A percentile compares a stretch with the other conserved stretches of the same genome.
phyloP scores from a whole-genome alignment of 2,113 vertebrate genomes.

The Chroicocephalus ridibundus region DNA sequence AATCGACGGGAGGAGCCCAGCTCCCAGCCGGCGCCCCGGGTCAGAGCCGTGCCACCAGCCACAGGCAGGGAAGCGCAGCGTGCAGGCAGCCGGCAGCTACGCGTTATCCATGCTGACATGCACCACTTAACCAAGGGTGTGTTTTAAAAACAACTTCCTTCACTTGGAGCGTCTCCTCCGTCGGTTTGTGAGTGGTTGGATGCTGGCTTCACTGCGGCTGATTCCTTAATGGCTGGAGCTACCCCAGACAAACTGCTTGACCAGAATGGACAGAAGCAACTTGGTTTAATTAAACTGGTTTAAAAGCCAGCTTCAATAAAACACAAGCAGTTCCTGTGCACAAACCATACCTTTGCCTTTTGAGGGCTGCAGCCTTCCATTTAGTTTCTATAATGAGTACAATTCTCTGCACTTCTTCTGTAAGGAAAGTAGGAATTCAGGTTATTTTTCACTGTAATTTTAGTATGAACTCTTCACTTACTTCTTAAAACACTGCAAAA shows the following conservation, averaged over 20 bases:
- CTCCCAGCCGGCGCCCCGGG: background rate
- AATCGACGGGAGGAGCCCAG: fast-evolving
- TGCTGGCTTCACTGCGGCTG: background rate
- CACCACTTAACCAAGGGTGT: background rate
- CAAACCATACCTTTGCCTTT: background rate
- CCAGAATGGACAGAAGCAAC: background rate
- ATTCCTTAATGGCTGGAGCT: background rate
- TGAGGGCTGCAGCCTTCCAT: background rate
- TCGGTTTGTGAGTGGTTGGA: fast-evolving
- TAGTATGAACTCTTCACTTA: background rate
- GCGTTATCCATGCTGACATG: fast-evolving
- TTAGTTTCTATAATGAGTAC: background rate
- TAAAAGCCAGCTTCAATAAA: background rate
- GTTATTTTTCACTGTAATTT: background rate
- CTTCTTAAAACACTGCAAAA: background rate
- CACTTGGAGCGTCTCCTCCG: background rate
- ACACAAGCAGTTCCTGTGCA: background rate
- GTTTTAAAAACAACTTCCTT: background rate
- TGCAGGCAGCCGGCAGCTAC: fast-evolving
- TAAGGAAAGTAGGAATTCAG: background rate
- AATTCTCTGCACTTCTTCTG: background rate
- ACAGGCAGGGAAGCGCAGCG: background rate
- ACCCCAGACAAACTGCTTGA: background rate
- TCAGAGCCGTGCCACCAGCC: background rate
- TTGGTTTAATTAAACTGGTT: background rate